Percentiles rank a stretch among this genome's conserved stretches.
Conservation (phyloP, 2,113 vertebrate genomes). For the Oncorhynchus clarkii region DNA sequence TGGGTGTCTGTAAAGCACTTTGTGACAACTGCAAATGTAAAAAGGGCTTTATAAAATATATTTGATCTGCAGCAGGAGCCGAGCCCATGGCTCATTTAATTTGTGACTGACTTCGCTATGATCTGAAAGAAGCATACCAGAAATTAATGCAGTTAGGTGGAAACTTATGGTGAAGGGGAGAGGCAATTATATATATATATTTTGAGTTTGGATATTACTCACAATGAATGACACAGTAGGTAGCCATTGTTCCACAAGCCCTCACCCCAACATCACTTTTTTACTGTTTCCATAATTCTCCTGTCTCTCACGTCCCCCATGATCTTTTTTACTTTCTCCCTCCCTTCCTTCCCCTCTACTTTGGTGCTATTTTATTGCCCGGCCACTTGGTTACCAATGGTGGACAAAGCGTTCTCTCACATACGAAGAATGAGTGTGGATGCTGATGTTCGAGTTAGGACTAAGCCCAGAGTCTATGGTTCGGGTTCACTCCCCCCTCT, state of each 20-base stretch:
- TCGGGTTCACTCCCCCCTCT: not conserved
- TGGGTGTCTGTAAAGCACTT: too few relatives aligned
- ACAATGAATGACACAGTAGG: too few relatives aligned
- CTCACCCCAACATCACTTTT: not conserved
- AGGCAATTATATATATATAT: too few relatives aligned
- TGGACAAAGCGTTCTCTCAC: slow-evolving; percentile 23
- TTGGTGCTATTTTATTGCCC: slow-evolving; percentile 39
- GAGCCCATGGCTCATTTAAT: too few relatives aligned
- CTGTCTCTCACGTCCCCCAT: not conserved
- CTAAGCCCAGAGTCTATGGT: not conserved
- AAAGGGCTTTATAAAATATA: too few relatives aligned
- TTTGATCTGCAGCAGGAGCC: too few relatives aligned
- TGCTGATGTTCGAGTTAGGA: slow-evolving; percentile 7
- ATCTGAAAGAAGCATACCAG: too few relatives aligned
- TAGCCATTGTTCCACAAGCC: not conserved
- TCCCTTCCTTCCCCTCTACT: not conserved
- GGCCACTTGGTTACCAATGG: slow-evolving; percentile 37
- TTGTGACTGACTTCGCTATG: too few relatives aligned
- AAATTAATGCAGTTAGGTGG: too few relatives aligned
- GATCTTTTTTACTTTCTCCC: not conserved
- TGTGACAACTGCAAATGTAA: too few relatives aligned
- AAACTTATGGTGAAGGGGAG: too few relatives aligned
- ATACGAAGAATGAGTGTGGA: slow-evolving; percentile 14
- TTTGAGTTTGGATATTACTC: too few relatives aligned
- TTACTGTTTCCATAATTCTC: not conserved